A percentile compares a stretch with the other conserved stretches of the same genome.
Evolutionary conservation across 1,140 invertebrate genomes (phyloP).

Genomic region (Liolophura sinensis): DNA sequence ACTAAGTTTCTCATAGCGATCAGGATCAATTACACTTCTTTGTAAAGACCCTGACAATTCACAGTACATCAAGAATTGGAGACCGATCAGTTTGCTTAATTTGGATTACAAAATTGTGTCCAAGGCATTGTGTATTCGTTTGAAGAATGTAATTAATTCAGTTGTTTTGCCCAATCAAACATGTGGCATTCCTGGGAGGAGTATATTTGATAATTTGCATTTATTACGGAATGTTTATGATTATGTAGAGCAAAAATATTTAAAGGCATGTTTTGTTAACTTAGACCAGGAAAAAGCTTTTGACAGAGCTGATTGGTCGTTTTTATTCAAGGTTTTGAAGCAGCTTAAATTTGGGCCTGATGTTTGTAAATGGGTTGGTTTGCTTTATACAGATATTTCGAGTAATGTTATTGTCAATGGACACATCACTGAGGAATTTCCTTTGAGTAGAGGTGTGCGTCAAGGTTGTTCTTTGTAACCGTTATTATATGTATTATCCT

Average conservation of each 20-base stretch:
- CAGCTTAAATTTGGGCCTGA: neutral
- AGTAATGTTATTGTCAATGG: conserved; percentile 5
- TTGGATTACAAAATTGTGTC: conserved; percentile 8
- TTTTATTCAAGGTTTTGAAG: neutral
- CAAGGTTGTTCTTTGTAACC: conserved; percentile 50
- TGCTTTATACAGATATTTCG: conserved; percentile 1
- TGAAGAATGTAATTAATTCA: neutral
- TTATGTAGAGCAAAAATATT: neutral
- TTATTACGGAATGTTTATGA: conserved; percentile 3
- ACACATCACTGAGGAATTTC: conserved; percentile 21
- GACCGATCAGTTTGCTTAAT: conserved; percentile 8
- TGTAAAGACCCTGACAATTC: neutral
- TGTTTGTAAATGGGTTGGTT: conserved; percentile 5
- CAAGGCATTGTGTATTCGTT: conserved; percentile 3
- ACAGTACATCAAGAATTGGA: conserved; percentile 6
- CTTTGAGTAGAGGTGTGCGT: conserved; percentile 33
- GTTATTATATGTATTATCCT: conserved; percentile 52
- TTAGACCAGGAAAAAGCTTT: conserved; percentile 9
- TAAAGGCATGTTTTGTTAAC: neutral
- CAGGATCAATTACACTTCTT: neutral
- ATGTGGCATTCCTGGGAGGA: neutral
- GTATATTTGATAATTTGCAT: conserved; percentile 4
- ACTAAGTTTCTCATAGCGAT: neutral
- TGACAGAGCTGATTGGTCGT: neutral
- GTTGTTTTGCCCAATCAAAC: conserved; percentile 5